Evolutionary conservation across 2,888 invertebrate species (phyloP).

Genomic region (Callyntrura sp.): DNA sequence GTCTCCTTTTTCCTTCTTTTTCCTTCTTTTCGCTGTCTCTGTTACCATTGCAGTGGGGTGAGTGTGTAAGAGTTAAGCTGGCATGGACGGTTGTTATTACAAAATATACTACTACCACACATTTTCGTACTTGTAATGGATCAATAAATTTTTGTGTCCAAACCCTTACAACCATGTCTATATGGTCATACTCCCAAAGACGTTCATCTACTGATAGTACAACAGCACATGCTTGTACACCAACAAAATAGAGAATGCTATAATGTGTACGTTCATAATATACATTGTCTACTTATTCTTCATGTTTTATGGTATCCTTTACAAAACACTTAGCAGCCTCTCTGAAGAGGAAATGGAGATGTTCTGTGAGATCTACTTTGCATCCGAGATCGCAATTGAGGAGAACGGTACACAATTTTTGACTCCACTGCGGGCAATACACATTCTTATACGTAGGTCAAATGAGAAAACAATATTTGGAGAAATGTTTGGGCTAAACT

Average conservation of each 20-base stretch:
- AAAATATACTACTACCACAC: slow-evolving; percentile 74
- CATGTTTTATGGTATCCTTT: neutral
- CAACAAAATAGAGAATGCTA: neutral
- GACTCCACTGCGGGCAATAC: neutral
- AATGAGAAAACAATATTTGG: neutral
- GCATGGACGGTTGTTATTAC: slow-evolving; percentile 58
- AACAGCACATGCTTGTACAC: slow-evolving; percentile 61
- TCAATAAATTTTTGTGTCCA: slow-evolving; percentile 77
- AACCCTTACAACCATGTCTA: slow-evolving; percentile 61
- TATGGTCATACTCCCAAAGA: slow-evolving; percentile 52
- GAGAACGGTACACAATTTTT: neutral
- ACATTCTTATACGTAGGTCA: neutral
- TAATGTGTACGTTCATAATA: slow-evolving; percentile 22
- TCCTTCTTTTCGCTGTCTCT: slow-evolving; percentile 54
- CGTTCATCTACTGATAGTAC: slow-evolving; percentile 33
- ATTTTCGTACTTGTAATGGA: slow-evolving; percentile 75
- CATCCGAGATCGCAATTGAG: slow-evolving; percentile 39
- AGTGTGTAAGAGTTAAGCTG: slow-evolving; percentile 70
- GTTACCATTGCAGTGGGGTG: slow-evolving; percentile 47
- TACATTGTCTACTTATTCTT: neutral
- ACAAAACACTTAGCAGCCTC: slow-evolving; percentile 42
- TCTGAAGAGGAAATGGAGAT: slow-evolving; percentile 36
- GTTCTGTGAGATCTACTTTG: slow-evolving; percentile 40
- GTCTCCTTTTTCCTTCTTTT: slow-evolving; percentile 35
- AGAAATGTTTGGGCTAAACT: neutral